Evolutionary conservation across 1,140 invertebrate species (phyloP).

Genomic region (Zaprionus taronus): DNA sequence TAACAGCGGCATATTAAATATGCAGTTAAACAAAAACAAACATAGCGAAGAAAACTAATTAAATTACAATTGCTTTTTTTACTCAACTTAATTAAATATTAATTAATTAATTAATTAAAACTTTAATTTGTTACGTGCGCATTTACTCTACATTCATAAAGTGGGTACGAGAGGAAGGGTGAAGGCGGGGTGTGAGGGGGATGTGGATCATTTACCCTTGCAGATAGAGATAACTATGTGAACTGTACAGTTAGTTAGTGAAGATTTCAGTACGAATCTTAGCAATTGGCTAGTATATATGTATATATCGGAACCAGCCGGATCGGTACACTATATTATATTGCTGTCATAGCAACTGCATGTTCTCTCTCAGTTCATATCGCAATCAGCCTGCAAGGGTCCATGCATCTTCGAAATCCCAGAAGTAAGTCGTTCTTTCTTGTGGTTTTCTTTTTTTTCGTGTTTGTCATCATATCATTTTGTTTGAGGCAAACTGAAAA

Average conservation of each 20-base stretch:
- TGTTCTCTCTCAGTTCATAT: background rate
- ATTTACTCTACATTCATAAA: slow-evolving; percentile 4
- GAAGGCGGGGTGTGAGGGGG: background rate
- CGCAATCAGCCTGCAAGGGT: background rate
- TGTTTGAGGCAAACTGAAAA: slow-evolving; percentile 26
- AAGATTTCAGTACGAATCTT: background rate
- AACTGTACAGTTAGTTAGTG: background rate
- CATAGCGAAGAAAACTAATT: slow-evolving; percentile 29
- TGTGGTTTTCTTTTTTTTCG: slow-evolving; percentile 1
- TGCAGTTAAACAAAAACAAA: slow-evolving; percentile 49
- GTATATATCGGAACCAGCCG: background rate
- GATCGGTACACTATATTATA: slow-evolving; percentile 6
- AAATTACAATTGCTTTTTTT: slow-evolving; percentile 51
- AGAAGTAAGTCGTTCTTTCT: background rate
- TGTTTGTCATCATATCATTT: slow-evolving; percentile 7
- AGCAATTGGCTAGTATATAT: slow-evolving; percentile 5
- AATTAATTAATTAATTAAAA: slow-evolving; percentile 12
- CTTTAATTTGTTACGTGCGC: slow-evolving; percentile 25
- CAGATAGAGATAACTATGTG: background rate
- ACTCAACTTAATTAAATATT: slow-evolving; percentile 41
- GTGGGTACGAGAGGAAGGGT: background rate
- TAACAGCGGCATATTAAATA: slow-evolving; percentile 48
- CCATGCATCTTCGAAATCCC: background rate
- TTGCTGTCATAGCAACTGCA: background rate
- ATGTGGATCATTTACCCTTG: background rate